Evolutionary conservation across 53 echinoderm and acorn worm genomes (phyloP).

Genomic region (Paelopatides confundens): DNA sequence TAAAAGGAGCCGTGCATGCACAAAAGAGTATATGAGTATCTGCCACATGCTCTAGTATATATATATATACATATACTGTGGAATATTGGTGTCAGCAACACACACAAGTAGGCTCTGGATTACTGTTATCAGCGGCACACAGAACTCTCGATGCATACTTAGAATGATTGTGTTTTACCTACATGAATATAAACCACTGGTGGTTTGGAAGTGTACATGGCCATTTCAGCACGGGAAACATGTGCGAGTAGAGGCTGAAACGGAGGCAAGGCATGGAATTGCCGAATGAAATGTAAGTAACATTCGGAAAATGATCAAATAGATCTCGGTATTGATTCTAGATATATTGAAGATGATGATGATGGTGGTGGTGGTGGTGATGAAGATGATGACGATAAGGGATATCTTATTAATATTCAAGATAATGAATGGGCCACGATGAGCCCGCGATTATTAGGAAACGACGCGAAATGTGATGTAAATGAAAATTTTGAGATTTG

Average conservation of each 20-base stretch:
- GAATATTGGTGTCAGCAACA: not conserved
- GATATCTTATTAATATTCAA: conserved; percentile 26
- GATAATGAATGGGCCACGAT: conserved; percentile 49
- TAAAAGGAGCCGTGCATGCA: conserved; percentile 17
- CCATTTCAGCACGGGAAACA: conserved; percentile 99
- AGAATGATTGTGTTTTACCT: conserved; percentile 73
- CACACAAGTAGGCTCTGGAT: not conserved
- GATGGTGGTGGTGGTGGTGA: not conserved
- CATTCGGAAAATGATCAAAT: conserved; percentile 36
- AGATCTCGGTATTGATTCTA: conserved; percentile 23
- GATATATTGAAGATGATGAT: conserved; percentile 1
- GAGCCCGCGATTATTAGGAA: conserved; percentile 43
- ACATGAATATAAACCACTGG: conserved; percentile 97
- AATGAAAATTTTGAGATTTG: not conserved
- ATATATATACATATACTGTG: not conserved
- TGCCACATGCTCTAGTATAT: conserved; percentile 37
- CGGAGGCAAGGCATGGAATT: conserved; percentile 41
- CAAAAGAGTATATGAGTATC: conserved; percentile 21
- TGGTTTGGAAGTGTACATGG: conserved; percentile 99
- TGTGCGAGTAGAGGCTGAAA: conserved; percentile 97
- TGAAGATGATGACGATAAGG: not conserved
- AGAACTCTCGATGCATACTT: conserved; percentile 28
- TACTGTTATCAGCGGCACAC: conserved; percentile 23
- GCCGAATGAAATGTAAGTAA: conserved; percentile 40
- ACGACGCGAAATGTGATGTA: not conserved